Conservation (phyloP, 2,113 vertebrate genomes). For the Rhineura floridana region DNA sequence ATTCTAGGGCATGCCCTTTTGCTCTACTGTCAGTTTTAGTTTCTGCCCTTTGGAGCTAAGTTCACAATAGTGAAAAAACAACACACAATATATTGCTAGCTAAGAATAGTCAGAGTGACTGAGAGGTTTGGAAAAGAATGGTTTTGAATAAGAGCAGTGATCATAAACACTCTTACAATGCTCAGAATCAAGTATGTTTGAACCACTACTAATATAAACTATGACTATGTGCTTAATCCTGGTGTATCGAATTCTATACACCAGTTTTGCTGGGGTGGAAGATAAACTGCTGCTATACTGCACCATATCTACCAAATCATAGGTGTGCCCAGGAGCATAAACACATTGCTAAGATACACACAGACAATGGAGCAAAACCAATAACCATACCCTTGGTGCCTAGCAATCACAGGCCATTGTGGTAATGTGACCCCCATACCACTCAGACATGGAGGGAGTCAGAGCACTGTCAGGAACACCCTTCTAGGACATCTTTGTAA, state of each 20-base stretch:
- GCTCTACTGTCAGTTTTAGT: conserved; percentile 60
- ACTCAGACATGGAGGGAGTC: neutral
- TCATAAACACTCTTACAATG: conserved; percentile 40
- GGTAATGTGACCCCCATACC: neutral
- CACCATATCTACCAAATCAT: neutral
- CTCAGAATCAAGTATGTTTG: conserved; percentile 25
- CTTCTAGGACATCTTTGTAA: neutral
- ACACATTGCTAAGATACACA: neutral
- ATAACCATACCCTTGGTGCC: neutral
- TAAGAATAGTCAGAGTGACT: conserved; percentile 39
- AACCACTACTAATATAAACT: conserved; percentile 40
- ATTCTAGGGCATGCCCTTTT: conserved; percentile 45
- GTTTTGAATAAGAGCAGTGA: conserved; percentile 51
- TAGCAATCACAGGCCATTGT: neutral
- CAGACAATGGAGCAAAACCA: neutral
- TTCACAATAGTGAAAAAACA: conserved; percentile 66
- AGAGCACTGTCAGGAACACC: neutral
- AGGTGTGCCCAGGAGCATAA: neutral
- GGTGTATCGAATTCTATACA: neutral
- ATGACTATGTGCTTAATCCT: conserved; percentile 36
- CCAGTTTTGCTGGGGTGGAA: neutral
- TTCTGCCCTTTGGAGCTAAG: conserved; percentile 63
- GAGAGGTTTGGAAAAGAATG: conserved; percentile 37
- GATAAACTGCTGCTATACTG: too few relatives aligned
- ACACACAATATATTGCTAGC: conserved; percentile 51